Evolutionary conservation across 1,140 invertebrate species (phyloP).

Genomic region (Lutraria rhynchaena): DNA sequence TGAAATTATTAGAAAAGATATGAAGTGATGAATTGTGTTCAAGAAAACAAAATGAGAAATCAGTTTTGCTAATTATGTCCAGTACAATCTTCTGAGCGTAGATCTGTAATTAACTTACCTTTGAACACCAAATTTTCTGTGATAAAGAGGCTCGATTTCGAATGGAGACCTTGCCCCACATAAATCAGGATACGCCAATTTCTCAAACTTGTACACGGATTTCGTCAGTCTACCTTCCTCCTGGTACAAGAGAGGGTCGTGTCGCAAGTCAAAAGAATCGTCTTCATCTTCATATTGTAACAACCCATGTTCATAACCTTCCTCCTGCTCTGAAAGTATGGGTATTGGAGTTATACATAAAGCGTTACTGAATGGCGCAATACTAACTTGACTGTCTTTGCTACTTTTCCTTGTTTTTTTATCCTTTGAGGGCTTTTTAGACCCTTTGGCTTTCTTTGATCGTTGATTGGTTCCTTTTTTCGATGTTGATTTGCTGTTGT

Average conservation of each 20-base stretch:
- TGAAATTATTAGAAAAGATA: not conserved
- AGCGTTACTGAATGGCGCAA: conserved; percentile 56
- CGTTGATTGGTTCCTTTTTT: conserved; percentile 57
- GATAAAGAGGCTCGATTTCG: conserved; percentile 72
- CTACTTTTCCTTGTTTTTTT: conserved; percentile 54
- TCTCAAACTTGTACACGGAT: conserved; percentile 78
- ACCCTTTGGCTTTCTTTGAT: conserved; percentile 67
- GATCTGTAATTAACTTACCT: too few relatives aligned
- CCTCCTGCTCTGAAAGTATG: conserved; percentile 47
- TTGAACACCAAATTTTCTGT: conserved; percentile 80
- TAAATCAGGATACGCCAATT: conserved; percentile 81
- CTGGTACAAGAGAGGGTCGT: conserved; percentile 70
- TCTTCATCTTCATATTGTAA: conserved; percentile 66
- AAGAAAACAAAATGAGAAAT: too few relatives aligned
- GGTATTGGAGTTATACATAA: conserved; percentile 69
- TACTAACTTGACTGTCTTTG: conserved; percentile 27
- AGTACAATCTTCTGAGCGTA: too few relatives aligned
- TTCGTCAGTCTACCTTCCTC: conserved; percentile 73
- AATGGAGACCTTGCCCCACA: conserved; percentile 69
- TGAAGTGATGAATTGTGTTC: too few relatives aligned
- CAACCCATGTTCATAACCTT: conserved; percentile 58
- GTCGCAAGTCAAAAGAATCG: conserved; percentile 62
- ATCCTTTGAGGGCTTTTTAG: conserved; percentile 68
- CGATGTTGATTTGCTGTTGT: conserved; percentile 38
- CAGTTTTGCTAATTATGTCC: too few relatives aligned